A percentile compares a stretch with the other conserved stretches of the same genome.
phyloP scores from a whole-genome alignment of 2,113 vertebrate species.

The Poeciliopsis occidentalis region DNA sequence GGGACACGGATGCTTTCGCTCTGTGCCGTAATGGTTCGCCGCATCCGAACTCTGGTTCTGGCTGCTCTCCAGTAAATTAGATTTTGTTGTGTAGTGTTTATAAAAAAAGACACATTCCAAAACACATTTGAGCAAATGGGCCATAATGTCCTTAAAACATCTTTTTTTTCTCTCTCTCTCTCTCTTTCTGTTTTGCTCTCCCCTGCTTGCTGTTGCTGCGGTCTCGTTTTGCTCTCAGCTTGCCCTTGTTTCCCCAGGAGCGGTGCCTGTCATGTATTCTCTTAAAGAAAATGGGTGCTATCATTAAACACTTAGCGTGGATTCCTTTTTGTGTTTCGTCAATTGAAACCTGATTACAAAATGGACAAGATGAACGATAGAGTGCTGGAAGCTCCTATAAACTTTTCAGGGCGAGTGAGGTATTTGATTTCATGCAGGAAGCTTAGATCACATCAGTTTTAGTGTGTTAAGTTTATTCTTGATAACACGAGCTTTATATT shows the following conservation, averaged over 20 bases:
- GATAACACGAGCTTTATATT: conserved; percentile 4
- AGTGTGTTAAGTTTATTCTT: conserved; percentile 11
- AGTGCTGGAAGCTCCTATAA: conserved; percentile 40
- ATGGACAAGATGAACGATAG: conserved; percentile 46
- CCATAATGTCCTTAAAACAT: background rate
- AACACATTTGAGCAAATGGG: conserved; percentile 8
- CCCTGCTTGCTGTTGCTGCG: background rate
- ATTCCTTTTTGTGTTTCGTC: conserved; percentile 61
- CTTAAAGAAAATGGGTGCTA: conserved; percentile 45
- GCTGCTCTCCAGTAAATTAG: conserved; percentile 8
- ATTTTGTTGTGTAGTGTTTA: conserved; percentile 10
- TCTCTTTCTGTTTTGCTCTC: background rate
- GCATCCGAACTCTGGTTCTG: conserved; percentile 16
- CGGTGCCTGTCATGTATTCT: conserved; percentile 45
- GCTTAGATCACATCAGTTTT: conserved; percentile 15
- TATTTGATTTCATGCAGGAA: conserved; percentile 63
- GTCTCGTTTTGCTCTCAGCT: conserved; percentile 36
- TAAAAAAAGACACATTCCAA: conserved; percentile 19
- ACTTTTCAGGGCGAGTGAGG: conserved; percentile 28
- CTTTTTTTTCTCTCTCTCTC: background rate
- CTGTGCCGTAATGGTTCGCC: conserved; percentile 12
- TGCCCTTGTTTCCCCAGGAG: conserved; percentile 27
- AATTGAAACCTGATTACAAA: conserved; percentile 61
- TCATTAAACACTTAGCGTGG: conserved; percentile 57
- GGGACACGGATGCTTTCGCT: background rate